Conservation (phyloP, 2,113 vertebrate genomes). For the Scomber colias region DNA sequence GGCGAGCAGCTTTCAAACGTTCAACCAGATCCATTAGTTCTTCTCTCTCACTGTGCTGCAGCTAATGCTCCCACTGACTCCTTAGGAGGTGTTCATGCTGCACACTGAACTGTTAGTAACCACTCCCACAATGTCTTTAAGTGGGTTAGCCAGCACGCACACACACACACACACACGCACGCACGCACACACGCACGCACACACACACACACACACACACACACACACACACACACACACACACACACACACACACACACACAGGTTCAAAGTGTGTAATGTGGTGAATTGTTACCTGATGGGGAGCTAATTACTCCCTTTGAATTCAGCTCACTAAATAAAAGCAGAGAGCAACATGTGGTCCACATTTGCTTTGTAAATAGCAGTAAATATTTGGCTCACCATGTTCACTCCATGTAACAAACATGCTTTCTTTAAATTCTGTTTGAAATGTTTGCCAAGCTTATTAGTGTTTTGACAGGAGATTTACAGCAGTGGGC, state of each 20-base stretch:
- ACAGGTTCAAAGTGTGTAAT: constrained; percentile 19
- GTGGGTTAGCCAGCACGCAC: not conserved
- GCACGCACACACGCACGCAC: not conserved
- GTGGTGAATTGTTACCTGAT: constrained; percentile 42
- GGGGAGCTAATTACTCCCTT: constrained; percentile 47
- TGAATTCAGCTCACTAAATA: constrained; percentile 41
- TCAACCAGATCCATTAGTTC: not conserved
- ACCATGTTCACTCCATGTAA: constrained; percentile 16
- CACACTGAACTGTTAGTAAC: not conserved
- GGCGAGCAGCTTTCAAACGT: not conserved
- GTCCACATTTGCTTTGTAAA: constrained; percentile 47
- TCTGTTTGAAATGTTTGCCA: constrained; percentile 45
- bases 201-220: not conserved
- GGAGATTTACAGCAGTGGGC: constrained; percentile 27
- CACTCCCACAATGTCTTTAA: not conserved
- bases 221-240: not conserved
- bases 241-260: not conserved
- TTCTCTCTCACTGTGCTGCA: not conserved
- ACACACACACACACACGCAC: too few relatives aligned
- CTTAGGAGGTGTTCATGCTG: not conserved
- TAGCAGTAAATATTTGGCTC: constrained; percentile 36
- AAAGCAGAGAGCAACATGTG: constrained; percentile 52
- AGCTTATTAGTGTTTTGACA: constrained; percentile 12
- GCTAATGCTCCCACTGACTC: not conserved
- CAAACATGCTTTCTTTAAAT: constrained; percentile 24